phyloP scores from a whole-genome alignment of 1,140 invertebrate genomes.

The Drosophila kurseongensis region DNA sequence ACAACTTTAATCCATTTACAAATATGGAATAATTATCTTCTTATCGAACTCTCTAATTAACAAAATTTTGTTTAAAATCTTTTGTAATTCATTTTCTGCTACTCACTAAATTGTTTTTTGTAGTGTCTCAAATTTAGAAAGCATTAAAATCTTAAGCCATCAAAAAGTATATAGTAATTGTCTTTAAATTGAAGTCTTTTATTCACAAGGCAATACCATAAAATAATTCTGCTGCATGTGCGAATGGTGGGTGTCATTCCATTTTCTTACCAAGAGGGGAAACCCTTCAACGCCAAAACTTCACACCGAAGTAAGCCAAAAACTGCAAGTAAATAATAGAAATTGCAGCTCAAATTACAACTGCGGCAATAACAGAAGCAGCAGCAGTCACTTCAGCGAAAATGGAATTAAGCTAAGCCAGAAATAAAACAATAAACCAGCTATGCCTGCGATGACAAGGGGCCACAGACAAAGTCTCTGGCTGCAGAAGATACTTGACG shows the following conservation, averaged over 20 bases:
- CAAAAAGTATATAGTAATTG: too few relatives aligned
- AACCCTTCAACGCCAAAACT: constrained; percentile 31
- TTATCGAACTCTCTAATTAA: too few relatives aligned
- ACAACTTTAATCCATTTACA: too few relatives aligned
- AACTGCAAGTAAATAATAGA: constrained; percentile 81
- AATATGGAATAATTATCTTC: too few relatives aligned
- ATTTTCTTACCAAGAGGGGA: constrained; percentile 21
- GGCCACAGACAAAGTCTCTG: constrained; percentile 19
- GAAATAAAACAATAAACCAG: constrained; percentile 77
- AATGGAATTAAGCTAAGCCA: constrained; percentile 45
- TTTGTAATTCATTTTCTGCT: too few relatives aligned
- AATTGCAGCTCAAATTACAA: constrained; percentile 64
- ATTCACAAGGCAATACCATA: too few relatives aligned
- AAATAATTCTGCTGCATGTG: background rate
- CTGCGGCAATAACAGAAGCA: constrained; percentile 28
- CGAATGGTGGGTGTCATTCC: background rate
- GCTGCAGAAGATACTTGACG: constrained; percentile 25
- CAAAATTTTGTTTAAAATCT: too few relatives aligned
- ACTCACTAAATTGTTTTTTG: too few relatives aligned
- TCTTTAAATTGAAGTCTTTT: too few relatives aligned
- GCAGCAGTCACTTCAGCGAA: constrained; percentile 17
- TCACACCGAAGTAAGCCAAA: constrained; percentile 68
- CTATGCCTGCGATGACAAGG: constrained; percentile 53
- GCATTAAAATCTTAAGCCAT: too few relatives aligned
- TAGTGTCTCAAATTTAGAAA: too few relatives aligned